Evolutionary conservation across 2,888 invertebrate genomes (phyloP), one percentile per base, ranked within the genome.

Genomic region (Lochmaea capreae): DNA sequence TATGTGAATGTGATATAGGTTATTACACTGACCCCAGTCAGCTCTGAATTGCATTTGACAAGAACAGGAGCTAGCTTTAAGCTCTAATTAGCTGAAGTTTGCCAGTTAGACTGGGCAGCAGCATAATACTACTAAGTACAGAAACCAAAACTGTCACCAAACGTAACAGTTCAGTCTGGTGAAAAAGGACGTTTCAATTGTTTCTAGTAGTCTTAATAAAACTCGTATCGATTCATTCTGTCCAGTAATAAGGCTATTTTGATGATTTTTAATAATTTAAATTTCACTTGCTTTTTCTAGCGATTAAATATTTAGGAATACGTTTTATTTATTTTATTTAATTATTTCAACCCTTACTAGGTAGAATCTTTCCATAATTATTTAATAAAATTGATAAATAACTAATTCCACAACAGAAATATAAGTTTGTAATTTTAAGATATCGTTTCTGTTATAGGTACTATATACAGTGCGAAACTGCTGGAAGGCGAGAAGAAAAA

Each of bases 401-500:
- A 26, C 26, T 26, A 26, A 26, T 22, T 22, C 22, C 22, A 22
- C 22, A 22, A 22, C 22, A 22, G 1, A n/a, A n/a, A n/a, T n/a
- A n/a, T n/a, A n/a, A 1, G 33, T 39, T 39, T 39, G 8, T 39
- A 39, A 39, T 33, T 14, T 18, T 14, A 22, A 22, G 11, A 10
- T n/a, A 4, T 14, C 14, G 1, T 43, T 65, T 46, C 65, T 65
- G 42, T 79, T 81, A 71, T 83, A 89, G 89, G 91, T 16, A 89
- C 92, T 0, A 88, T 93, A 71, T 93, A 93, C 82, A 90, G 90
- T 74, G 90, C 89, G 0, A 89, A 89, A 73, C 91, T 91, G 83
- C 81, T 93, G 74, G 89, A 89, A 72, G 87, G 88, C 14, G 90
- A 90, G 65, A 90, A 90, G 67, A 87, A 88, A 57, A 88, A 89